Conservation (phyloP, 2,888 invertebrate species). For the Malachius bipustulatus region DNA sequence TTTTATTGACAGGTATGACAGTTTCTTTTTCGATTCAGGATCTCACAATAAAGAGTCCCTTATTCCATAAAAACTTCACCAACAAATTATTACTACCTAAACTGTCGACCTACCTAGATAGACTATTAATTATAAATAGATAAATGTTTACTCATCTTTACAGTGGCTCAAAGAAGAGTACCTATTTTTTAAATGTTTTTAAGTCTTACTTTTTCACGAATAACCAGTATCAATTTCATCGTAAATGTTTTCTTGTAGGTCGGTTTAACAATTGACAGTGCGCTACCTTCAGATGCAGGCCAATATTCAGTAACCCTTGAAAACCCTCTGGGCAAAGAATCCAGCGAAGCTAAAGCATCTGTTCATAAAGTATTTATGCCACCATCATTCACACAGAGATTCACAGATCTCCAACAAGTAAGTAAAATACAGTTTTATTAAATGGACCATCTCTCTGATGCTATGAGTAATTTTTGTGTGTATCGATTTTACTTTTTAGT, state of each 20-base stretch:
- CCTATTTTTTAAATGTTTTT: no score
- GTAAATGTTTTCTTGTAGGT: constrained; percentile 46
- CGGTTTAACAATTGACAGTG: constrained; percentile 60
- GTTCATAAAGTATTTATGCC: constrained; percentile 72
- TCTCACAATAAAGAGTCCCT: no score
- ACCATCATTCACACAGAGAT: constrained; percentile 67
- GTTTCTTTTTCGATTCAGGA: no score
- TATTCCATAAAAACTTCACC: no score
- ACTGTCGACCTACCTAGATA: no score
- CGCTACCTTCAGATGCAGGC: constrained; percentile 62
- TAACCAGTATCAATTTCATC: no score
- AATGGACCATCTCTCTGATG: not conserved
- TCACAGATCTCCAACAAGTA: constrained; percentile 55
- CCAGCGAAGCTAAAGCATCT: constrained; percentile 54
- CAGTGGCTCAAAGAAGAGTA: no score
- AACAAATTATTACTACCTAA: no score
- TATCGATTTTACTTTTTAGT: constrained; percentile 33
- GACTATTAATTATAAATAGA: no score
- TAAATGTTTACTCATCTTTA: no score
- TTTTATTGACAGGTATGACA: no score
- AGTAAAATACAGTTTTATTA: constrained; percentile 11
- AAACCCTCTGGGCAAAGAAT: constrained; percentile 67
- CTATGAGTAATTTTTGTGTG: not conserved
- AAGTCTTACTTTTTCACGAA: no score
- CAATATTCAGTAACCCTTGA: constrained; percentile 62